Evolutionary conservation across 2,113 vertebrate species (phyloP).

Genomic region (Phoxinus phoxinus): DNA sequence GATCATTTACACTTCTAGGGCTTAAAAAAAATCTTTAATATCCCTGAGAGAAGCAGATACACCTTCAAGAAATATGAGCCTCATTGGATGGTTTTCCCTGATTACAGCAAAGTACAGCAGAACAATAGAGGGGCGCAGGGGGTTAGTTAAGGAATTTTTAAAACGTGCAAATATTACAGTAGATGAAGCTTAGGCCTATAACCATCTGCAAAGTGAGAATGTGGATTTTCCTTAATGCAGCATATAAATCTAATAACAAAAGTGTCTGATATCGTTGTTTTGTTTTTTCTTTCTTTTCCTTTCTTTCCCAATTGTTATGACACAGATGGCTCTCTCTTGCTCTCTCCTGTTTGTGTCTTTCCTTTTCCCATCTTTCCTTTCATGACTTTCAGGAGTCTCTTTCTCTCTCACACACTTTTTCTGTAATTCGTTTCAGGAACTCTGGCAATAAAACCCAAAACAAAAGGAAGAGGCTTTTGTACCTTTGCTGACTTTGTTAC

Average conservation of each 20-base stretch:
- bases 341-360: background rate
- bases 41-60: constrained; percentile 46
- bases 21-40: constrained; percentile 51
- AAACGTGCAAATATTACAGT: constrained; percentile 51
- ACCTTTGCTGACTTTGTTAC: constrained; percentile 76
- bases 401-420: constrained; percentile 59
- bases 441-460: constrained; percentile 76
- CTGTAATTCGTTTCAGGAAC: constrained; percentile 65
- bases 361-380: constrained; percentile 33
- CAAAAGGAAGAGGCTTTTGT: constrained; percentile 66
- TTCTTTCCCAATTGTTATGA: constrained; percentile 25
- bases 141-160: constrained; percentile 44
- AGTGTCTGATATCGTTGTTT: constrained; percentile 37
- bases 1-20: constrained; percentile 32
- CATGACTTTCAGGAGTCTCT: constrained; percentile 33
- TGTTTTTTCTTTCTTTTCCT: constrained; percentile 42
- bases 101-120: constrained; percentile 54
- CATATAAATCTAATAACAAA: constrained; percentile 41
- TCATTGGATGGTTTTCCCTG: constrained; percentile 53
- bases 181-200: constrained; percentile 34
- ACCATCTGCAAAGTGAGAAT: constrained; percentile 34
- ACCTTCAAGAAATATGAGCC: constrained; percentile 52
- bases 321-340: background rate
- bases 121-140: constrained; percentile 35
- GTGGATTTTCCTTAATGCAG: constrained; percentile 41